phyloP scores from a whole-genome alignment of 2,888 invertebrate species.

The Macaria notata region DNA sequence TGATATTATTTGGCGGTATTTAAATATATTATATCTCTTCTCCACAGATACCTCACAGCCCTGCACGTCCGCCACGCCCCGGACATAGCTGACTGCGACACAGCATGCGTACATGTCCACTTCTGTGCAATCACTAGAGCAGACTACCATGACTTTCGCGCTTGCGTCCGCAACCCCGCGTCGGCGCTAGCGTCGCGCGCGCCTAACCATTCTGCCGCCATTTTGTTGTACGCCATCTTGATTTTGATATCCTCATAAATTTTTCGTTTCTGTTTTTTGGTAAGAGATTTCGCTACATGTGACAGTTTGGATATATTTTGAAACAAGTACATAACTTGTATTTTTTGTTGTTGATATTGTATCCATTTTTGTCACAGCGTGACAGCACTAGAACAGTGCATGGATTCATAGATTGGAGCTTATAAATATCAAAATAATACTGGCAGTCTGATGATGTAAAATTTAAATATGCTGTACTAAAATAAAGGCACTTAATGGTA shows the following conservation, averaged over 20 bases:
- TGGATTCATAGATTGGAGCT: too few species aligned
- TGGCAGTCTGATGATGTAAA: too few species aligned
- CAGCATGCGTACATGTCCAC: constrained; percentile 90
- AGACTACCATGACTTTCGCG: constrained; percentile 90
- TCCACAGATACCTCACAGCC: constrained; percentile 87
- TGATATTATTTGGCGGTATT: too few species aligned
- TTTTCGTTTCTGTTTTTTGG: not conserved
- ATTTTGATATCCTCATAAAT: constrained; percentile 58
- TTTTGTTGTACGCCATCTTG: constrained; percentile 70
- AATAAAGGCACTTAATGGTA: too few species aligned
- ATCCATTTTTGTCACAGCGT: too few species aligned
- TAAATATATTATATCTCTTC: constrained; percentile 2
- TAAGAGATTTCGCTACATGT: not conserved
- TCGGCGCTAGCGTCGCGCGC: constrained; percentile 87
- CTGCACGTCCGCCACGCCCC: constrained; percentile 86
- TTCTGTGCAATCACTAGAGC: constrained; percentile 94
- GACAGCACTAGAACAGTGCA: too few species aligned
- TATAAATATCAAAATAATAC: too few species aligned
- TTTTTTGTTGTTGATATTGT: too few species aligned
- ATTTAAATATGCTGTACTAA: too few species aligned
- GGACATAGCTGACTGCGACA: constrained; percentile 83
- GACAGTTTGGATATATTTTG: too few species aligned
- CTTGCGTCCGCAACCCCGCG: constrained; percentile 91
- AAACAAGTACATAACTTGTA: too few species aligned
- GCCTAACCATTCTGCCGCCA: constrained; percentile 65